Base-by-base conservation (phyloP, 2,888 invertebrate species). In the Dolichomitus sp. region DNA sequence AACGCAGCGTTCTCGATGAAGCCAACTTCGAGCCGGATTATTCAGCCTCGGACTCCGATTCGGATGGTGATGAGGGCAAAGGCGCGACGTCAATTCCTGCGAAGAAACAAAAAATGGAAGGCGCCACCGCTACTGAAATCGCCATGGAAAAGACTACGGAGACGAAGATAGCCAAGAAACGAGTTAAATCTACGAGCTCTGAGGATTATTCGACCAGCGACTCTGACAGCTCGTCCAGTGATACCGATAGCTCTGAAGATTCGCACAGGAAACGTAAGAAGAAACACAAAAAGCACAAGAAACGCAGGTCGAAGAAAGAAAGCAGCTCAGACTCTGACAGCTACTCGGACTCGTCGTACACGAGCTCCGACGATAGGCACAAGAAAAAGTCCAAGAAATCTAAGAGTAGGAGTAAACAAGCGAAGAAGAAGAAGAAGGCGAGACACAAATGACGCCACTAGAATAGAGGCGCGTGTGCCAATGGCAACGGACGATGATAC, bases 21-120 rank as follows among this genome's bases (percentile, higher is more conserved):
- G 95, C 96, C 0, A 96, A 95, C 89, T 97, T 97, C 90, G 97
- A 96, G 89, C 97, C 97, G 0, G 97, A 97, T 90, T 97, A 97
- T 91, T 97, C 97, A 85, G 96, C 95, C 87, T 94, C 96, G 5
- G 96, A 96, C 81, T 95, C 94, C 23, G 96, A 96, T 87, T 94
- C 94, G 2, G 96, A 96, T 82, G 95, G 95, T 14, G 95, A 95
- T 0, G 92, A 93, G 11, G 89, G 89, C 9, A 69, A 80, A 54
- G 50, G 23, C 14, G 94, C 70, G 42, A 94, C 94, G 9, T 23
- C 23, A 1, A 48, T 80, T 45, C 87, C 90, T 6, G 45, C 86
- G 0, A 91, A 91, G 57, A 92, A 92, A 74, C 48, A 90, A 1
- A 90, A 91, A 79, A 78, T 89, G 0, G 90, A 91, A 0, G 89